phyloP scores from a whole-genome alignment of 2,888 invertebrate genomes.

The Danaus chrysippus region DNA sequence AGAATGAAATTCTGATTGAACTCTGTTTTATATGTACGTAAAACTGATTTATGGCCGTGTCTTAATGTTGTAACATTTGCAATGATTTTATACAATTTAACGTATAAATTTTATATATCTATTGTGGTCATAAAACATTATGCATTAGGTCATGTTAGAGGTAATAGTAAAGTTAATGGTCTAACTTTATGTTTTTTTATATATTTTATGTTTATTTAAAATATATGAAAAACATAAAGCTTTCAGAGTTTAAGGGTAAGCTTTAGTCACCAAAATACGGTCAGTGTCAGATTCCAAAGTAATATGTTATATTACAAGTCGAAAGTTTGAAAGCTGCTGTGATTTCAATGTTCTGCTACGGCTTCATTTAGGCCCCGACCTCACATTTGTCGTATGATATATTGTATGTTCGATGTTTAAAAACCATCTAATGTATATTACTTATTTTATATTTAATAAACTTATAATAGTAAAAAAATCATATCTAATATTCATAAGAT shows the following conservation, averaged over 20 bases:
- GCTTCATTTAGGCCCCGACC: conserved; percentile 35
- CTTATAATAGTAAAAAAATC: too few species aligned
- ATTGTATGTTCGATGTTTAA: neutral
- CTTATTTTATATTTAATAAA: too few species aligned
- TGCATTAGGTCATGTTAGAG: too few species aligned
- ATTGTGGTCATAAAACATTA: too few species aligned
- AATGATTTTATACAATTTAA: neutral
- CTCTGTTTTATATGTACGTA: neutral
- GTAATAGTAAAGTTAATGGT: too few species aligned
- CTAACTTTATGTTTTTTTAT: too few species aligned
- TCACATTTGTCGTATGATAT: neutral
- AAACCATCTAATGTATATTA: too few species aligned
- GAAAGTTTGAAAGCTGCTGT: conserved; percentile 30
- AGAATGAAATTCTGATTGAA: conserved; percentile 1
- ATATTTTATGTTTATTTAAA: neutral
- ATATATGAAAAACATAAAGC: neutral
- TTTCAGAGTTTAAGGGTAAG: neutral
- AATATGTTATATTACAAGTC: conserved; percentile 24
- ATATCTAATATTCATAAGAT: too few species aligned
- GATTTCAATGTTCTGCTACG: conserved; percentile 38
- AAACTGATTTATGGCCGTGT: neutral
- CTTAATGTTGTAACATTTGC: neutral
- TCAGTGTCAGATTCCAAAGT: conserved; percentile 17
- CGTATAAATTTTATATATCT: neutral
- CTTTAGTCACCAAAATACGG: conserved; percentile 21